Base-by-base conservation (phyloP, 1,140 invertebrate species). In the Argopecten irradians region DNA sequence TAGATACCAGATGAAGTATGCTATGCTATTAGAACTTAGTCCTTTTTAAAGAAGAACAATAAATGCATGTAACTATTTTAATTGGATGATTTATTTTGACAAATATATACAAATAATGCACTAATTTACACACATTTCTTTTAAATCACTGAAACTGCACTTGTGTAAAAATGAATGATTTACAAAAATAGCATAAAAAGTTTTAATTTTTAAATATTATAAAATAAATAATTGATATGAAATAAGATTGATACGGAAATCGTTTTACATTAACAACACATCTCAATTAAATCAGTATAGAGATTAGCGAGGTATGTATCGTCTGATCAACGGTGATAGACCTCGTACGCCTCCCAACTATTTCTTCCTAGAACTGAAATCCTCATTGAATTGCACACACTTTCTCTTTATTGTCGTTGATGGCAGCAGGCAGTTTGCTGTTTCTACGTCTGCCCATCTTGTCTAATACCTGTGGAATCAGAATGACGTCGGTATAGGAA, bases 371-470 rank as follows among this genome's bases (percentile, higher is more conserved):
- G 19, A 71, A 71, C 2, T 28, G 8, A 28, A n/a, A 71, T 71
- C 32, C 34, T 84, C 84, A 88, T 35, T 88, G 87, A 71, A 88
- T 88, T 39, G 83, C n/a, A 82, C 87, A 88, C 9, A 88, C 84
- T 85, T 88, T 85, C 16, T 83, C 71, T 82, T 84, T 85, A 13
- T 85, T 88, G 34, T 88, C 87, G 46, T 88, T 83, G 83, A 88
- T 71, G n/a, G 43, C 34, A 39, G 55, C 46, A 13, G 87, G 87
- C 82, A 88, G 71, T 34, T 85, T 88, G 28, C 84, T 85, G 19
- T 83, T 41, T 19, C 83, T 85, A 33, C 87, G 43, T 46, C 85
- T 85, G 28, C 84, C 87, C 87, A 88, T 85, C 34, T 88, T 88
- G 14, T 88, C 87, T n/a, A 88, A 32, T n/a, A 88, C 84, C 87